These are phyloP conservation scores for Philhelius pedissequus DNA, from an alignment of 2,888 invertebrate genomes.

Conservation along the genomic window DNA sequence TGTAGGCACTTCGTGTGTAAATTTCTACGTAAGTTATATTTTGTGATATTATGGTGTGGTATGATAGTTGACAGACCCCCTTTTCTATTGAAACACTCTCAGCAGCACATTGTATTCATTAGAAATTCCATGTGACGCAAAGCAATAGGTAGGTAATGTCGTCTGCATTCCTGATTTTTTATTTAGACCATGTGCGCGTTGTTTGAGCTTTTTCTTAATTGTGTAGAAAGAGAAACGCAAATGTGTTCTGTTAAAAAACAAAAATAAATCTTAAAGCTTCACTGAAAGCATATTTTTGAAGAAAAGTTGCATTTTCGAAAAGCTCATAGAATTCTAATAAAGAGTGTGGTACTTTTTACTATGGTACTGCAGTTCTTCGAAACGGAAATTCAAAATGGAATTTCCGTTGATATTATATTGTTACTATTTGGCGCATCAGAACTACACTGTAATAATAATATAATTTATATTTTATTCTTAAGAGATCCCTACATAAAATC, in stretches of 20 bases:
- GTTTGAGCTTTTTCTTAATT: slow-evolving; percentile 37
- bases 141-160: slow-evolving; percentile 17
- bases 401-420: slow-evolving; percentile 14
- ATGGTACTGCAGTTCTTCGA: slow-evolving; percentile 27
- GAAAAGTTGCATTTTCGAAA: slow-evolving; percentile 34
- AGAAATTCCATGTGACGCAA: slow-evolving; percentile 50
- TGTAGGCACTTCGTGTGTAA: not conserved
- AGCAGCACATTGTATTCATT: slow-evolving; percentile 1
- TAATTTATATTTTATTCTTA: too few relatives aligned
- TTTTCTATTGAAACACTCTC: not conserved
- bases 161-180: not conserved
- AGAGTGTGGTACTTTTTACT: not conserved
- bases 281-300: not conserved
- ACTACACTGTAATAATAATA: not conserved
- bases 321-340: slow-evolving; percentile 14
- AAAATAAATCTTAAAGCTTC: not conserved
- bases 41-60: not conserved
- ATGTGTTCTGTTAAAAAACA: too few relatives aligned
- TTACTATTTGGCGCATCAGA: not conserved
- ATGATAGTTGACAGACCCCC: not conserved
- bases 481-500: too few relatives aligned
- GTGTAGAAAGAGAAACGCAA: slow-evolving; percentile 5
- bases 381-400: slow-evolving; percentile 18
- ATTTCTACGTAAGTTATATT: not conserved
- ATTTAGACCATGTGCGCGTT: slow-evolving; percentile 54